Conservation (phyloP, 2,797 vertebrate species). For the Orientallactaga sibirica region DNA sequence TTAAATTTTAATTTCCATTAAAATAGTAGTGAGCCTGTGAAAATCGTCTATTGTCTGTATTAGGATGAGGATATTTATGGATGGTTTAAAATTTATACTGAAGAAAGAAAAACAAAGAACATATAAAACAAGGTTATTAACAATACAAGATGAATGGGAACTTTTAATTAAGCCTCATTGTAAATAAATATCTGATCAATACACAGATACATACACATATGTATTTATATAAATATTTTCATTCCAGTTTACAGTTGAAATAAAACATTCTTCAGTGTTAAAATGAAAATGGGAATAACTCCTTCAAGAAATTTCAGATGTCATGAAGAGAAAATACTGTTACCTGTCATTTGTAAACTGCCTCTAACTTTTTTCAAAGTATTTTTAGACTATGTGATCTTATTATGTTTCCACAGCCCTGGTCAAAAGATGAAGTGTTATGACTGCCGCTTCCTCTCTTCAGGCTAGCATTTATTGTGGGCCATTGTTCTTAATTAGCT, state of each 20-base stretch:
- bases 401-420: conserved; percentile 10
- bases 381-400: background rate
- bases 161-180: conserved; percentile 4
- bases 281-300: conserved; percentile 37
- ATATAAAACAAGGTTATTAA: background rate
- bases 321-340: conserved; percentile 25
- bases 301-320: conserved; percentile 21
- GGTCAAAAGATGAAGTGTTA: background rate
- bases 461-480: background rate
- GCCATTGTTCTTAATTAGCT: background rate
- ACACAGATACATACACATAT: background rate
- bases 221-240: background rate
- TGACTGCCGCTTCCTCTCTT: background rate
- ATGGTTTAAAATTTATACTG: conserved; percentile 7
- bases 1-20: conserved; percentile 43
- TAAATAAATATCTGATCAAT: conserved; percentile 45
- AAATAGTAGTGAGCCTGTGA: background rate
- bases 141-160: background rate
- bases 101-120: conserved; percentile 37
- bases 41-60: background rate
- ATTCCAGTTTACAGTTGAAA: conserved; percentile 39
- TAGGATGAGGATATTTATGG: background rate
- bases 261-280: conserved; percentile 13
- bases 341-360: background rate
- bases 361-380: conserved; percentile 30